Percentiles rank a stretch among this genome's conserved stretches.
phyloP scores from a whole-genome alignment of 2,888 invertebrate genomes.

The Cryptocephalus primarius region DNA sequence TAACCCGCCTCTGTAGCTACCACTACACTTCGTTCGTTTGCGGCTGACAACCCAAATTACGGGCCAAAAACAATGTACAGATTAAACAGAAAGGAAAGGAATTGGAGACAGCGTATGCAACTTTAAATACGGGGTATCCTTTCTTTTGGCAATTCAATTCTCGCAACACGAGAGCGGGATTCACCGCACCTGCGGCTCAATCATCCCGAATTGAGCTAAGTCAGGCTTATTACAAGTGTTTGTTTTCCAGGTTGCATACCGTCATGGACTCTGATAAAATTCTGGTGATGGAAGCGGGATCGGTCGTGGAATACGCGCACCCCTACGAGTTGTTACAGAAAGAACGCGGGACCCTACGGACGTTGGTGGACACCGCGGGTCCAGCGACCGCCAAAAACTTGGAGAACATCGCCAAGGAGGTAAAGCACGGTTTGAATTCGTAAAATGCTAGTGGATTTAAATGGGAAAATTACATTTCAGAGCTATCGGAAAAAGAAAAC shows the following conservation, averaged over 20 bases:
- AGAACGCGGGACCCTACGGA: conserved; percentile 49
- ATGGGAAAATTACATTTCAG: conserved; percentile 3
- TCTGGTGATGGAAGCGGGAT: conserved; percentile 74
- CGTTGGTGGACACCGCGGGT: conserved; percentile 45
- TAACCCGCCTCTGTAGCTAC: too few species aligned
- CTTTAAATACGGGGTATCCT: too few species aligned
- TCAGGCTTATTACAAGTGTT: too few species aligned
- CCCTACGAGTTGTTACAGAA: conserved; percentile 57
- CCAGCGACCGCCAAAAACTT: conserved; percentile 20
- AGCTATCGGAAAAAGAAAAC: conserved; percentile 8
- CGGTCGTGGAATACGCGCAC: conserved; percentile 63
- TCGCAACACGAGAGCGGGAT: too few species aligned
- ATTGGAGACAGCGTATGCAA: too few species aligned
- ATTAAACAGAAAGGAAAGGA: too few species aligned
- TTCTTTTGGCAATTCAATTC: too few species aligned
- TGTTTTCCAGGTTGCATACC: conserved; percentile 50
- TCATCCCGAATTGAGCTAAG: too few species aligned
- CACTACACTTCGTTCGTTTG: too few species aligned
- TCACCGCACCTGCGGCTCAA: too few species aligned
- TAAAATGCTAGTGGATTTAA: background rate
- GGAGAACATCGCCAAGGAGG: conserved; percentile 24
- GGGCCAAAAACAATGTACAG: too few species aligned
- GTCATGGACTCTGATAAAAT: conserved; percentile 82
- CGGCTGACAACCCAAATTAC: too few species aligned
- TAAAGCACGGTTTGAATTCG: conserved; percentile 2